These are phyloP conservation scores for Aphodius sticticus DNA, from an alignment of 2,888 invertebrate genomes.

Conservation along the genomic window DNA sequence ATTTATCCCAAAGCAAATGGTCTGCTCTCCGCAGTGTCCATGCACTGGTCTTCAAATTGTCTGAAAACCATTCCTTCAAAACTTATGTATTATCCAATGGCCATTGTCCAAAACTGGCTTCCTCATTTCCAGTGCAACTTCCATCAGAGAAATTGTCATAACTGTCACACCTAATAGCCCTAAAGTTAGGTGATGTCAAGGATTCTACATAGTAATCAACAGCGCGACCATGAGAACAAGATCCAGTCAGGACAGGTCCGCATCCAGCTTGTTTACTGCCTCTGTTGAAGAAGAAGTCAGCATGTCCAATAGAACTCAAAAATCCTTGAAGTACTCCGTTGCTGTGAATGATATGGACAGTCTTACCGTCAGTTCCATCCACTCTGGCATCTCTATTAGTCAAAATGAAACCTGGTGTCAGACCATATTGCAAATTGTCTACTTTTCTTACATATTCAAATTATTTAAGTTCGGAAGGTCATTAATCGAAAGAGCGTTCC, in stretches of 20 bases:
- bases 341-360: slow-evolving; percentile 42
- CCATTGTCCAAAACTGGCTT: slow-evolving; percentile 31
- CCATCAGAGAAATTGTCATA: slow-evolving; percentile 34
- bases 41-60: slow-evolving; percentile 52
- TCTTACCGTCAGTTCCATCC: slow-evolving; percentile 38
- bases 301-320: slow-evolving; percentile 39
- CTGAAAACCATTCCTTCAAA: slow-evolving; percentile 23
- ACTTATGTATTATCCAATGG: slow-evolving; percentile 36
- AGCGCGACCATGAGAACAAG: slow-evolving; percentile 55
- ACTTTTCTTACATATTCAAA: not conserved
- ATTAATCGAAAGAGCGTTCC: not conserved
- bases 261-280: slow-evolving; percentile 42
- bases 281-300: slow-evolving; percentile 41
- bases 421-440: not conserved
- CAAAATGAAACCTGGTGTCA: slow-evolving; percentile 33
- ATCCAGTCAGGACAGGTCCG: slow-evolving; percentile 35
- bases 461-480: not conserved
- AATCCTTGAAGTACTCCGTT: slow-evolving; percentile 39
- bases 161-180: slow-evolving; percentile 39
- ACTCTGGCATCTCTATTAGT: slow-evolving; percentile 31
- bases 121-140: slow-evolving; percentile 33
- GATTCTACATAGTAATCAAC: slow-evolving; percentile 56
- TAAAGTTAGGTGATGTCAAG: slow-evolving; percentile 46
- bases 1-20: slow-evolving; percentile 49
- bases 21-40: slow-evolving; percentile 49